Evolutionary conservation across 2,113 vertebrate genomes (phyloP).

Genomic region (Pagrus major): DNA sequence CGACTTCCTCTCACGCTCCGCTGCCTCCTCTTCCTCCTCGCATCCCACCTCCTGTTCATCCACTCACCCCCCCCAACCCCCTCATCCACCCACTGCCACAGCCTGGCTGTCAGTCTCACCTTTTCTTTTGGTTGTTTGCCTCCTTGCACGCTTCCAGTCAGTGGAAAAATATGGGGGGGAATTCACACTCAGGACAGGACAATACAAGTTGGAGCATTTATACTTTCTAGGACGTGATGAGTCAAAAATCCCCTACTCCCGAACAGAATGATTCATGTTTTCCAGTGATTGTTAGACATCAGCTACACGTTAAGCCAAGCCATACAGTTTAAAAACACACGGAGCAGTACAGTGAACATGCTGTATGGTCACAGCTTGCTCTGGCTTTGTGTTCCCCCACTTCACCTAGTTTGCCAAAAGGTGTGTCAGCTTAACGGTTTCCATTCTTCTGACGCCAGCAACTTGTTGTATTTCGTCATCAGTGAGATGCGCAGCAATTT

Average conservation of each 20-base stretch:
- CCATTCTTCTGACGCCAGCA: not conserved
- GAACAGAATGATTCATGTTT: constrained; percentile 21
- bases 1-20: constrained; percentile 35
- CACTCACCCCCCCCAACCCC: constrained; percentile 21
- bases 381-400: not conserved
- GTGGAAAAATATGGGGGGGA: not conserved
- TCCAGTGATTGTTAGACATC: not conserved
- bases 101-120: not conserved
- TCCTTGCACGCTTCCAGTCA: not conserved
- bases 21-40: constrained; percentile 34
- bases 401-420: constrained; percentile 32
- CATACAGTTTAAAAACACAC: not conserved
- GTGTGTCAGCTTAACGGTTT: constrained; percentile 23
- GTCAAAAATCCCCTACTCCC: not conserved
- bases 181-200: not conserved
- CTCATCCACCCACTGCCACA: not conserved
- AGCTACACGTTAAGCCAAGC: not conserved
- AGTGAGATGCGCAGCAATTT: not conserved
- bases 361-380: not conserved
- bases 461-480: constrained; percentile 26
- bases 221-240: not conserved
- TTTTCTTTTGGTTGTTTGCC: not conserved
- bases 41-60: constrained; percentile 18
- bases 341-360: not conserved
- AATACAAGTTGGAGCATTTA: not conserved